Conservation (phyloP, 2,113 vertebrate species). For the Zosterops japonicus region DNA sequence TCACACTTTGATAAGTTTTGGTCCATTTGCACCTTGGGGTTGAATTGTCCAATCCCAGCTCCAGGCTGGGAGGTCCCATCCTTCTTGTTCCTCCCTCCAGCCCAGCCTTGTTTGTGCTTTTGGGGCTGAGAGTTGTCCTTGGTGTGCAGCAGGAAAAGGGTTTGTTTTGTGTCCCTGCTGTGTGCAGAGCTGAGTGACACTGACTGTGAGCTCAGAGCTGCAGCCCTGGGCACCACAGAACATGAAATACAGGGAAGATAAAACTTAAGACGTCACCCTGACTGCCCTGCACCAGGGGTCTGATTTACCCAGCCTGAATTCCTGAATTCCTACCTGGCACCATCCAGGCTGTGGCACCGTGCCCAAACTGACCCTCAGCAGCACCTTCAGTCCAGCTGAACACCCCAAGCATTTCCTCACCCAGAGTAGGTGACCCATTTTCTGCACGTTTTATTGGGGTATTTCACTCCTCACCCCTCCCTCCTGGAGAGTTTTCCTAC, state of each 20-base stretch:
- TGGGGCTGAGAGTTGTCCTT: no score
- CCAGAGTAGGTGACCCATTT: neutral
- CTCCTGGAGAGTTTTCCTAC: neutral
- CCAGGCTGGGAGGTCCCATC: no score
- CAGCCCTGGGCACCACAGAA: neutral
- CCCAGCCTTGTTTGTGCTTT: no score
- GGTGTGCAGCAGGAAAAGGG: no score
- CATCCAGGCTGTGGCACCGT: rapidly evolving
- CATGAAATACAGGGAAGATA: neutral
- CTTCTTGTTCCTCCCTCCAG: no score
- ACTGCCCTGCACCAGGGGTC: neutral
- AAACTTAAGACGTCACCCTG: neutral
- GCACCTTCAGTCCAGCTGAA: neutral
- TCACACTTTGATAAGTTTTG: no score
- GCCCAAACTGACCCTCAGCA: neutral
- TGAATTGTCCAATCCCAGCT: no score
- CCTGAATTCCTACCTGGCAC: rapidly evolving
- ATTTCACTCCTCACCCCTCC: neutral
- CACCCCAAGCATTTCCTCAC: neutral
- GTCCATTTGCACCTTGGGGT: no score
- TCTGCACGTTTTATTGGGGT: rapidly evolving
- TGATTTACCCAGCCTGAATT: rapidly evolving
- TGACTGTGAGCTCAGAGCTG: neutral
- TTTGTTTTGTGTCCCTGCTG: neutral
- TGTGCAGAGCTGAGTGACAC: neutral